Base-by-base conservation (phyloP, 2,797 vertebrate species). In the Sebastes elongatus region DNA sequence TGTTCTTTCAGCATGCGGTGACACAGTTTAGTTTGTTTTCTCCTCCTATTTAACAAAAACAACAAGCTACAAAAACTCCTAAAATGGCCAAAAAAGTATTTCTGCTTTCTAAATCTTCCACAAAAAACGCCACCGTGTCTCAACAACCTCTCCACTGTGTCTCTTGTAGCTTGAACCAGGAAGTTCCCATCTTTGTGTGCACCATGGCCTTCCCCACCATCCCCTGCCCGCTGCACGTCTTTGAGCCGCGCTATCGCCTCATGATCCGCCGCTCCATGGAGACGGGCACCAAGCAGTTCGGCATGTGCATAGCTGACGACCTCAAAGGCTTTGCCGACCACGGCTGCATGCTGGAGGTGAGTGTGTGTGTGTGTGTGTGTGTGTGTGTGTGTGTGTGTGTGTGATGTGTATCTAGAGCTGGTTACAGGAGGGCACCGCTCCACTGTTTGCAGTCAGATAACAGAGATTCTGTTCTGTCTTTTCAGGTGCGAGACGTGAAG, bases 251-350 rank as follows among this genome's bases (percentile, higher is more conserved):
- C 64, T 99, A 98, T 86, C 95, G 96, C 66, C 97, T 99, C 73
- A 98, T 98, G 98, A 98, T 99, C 91, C 96, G 97, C 88, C 96
- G 97, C 88, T 97, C 97, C 88, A 97, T 98, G 97, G 98, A 99
- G 92, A 99, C 97, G 0, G 98, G 97, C 75, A 98, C 97, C 91
- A 97, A 96, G 81, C 96, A 97, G 86, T 99, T 99, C 25, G 97
- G 98, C 92, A 98, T 99, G 98, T 99, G 98, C 88, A 96, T 99
- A 55, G 96, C 97, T 8, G 96, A 98, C 2, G 97, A 99, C 67
- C 90, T 98, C 20, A 96, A 96, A 91, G 98, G 97, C 91, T 98
- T 99, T 82, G 97, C 97, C 0, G 96, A 97, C 94, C 95, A 96
- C 5, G 97, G 97, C 93, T 98, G 97, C 92, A 97, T 98, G 97